These are phyloP conservation scores for Drosophila teissieri DNA, from an alignment of 1,140 invertebrate species.

Conservation along the genomic window DNA sequence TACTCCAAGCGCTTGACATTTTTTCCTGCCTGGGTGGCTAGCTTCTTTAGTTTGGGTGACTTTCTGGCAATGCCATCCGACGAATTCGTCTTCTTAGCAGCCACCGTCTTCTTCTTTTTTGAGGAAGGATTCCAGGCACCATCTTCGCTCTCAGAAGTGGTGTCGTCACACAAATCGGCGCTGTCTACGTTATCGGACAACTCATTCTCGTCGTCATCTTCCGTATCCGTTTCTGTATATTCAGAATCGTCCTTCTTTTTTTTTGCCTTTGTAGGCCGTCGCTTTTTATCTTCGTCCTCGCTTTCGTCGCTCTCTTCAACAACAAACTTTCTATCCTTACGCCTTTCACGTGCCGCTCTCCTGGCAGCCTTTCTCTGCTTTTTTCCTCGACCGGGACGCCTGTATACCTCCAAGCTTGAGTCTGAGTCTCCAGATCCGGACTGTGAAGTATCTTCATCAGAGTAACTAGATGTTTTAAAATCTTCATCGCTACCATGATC, in stretches of 20 bases:
- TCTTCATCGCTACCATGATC: constrained; percentile 94
- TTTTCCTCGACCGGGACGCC: constrained; percentile 63
- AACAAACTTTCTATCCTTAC: constrained; percentile 79
- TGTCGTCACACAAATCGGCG: constrained; percentile 85
- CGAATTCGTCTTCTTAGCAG: constrained; percentile 44
- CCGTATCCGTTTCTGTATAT: constrained; percentile 85
- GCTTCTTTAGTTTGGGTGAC: constrained; percentile 72
- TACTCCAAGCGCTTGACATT: constrained; percentile 74
- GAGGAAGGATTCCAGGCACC: constrained; percentile 76
- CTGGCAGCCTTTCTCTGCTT: constrained; percentile 70
- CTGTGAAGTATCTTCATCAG: constrained; percentile 71
- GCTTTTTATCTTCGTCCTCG: constrained; percentile 61
- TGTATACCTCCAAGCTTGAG: constrained; percentile 76
- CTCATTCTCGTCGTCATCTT: constrained; percentile 87
- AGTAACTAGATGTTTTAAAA: constrained; percentile 88
- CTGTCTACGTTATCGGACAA: constrained; percentile 87
- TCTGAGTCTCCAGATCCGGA: constrained; percentile 75
- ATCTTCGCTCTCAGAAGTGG: constrained; percentile 76
- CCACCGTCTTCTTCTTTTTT: constrained; percentile 60
- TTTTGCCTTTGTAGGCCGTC: constrained; percentile 62
- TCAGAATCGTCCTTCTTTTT: constrained; percentile 81
- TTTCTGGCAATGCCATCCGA: constrained; percentile 56
- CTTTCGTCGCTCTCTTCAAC: constrained; percentile 80
- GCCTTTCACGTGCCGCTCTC: constrained; percentile 70
- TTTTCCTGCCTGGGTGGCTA: constrained; percentile 29